phyloP scores from a whole-genome alignment of 2,113 vertebrate genomes.

The Montifringilla adamsi region DNA sequence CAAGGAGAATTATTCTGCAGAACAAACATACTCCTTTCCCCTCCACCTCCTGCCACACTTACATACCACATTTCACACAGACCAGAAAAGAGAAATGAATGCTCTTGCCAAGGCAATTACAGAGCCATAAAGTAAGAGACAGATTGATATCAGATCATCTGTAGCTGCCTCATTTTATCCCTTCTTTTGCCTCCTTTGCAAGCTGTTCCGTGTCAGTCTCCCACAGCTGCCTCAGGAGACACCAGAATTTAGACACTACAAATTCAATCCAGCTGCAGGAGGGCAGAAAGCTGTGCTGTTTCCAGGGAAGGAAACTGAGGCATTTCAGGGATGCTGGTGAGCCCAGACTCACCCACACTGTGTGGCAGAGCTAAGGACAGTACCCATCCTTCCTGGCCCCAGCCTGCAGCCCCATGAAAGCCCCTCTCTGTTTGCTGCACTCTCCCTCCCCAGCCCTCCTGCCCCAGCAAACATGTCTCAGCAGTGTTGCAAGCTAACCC shows the following conservation, averaged over 20 bases:
- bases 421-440: not conserved
- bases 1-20: slow-evolving; percentile 45
- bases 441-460: not conserved
- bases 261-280: not conserved
- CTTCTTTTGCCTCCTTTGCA: slow-evolving; percentile 28
- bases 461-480: not conserved
- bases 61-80: slow-evolving; percentile 44
- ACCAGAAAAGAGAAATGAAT: slow-evolving; percentile 63
- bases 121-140: slow-evolving; percentile 39
- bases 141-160: slow-evolving; percentile 48
- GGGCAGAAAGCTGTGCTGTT: not conserved
- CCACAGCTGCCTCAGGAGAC: not conserved
- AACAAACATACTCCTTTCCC: not conserved
- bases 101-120: slow-evolving; percentile 38
- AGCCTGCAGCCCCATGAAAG: not conserved
- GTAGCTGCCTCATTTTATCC: slow-evolving; percentile 3
- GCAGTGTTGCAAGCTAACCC: not conserved
- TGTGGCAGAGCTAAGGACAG: not conserved
- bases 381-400: not conserved
- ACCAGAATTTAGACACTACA: not conserved
- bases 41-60: not conserved
- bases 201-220: not conserved
- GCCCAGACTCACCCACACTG: not conserved
- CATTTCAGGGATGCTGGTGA: not conserved
- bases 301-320: not conserved